Evolutionary conservation across 1,140 invertebrate genomes (phyloP).

Genomic region (Euwallacea fornicatus): DNA sequence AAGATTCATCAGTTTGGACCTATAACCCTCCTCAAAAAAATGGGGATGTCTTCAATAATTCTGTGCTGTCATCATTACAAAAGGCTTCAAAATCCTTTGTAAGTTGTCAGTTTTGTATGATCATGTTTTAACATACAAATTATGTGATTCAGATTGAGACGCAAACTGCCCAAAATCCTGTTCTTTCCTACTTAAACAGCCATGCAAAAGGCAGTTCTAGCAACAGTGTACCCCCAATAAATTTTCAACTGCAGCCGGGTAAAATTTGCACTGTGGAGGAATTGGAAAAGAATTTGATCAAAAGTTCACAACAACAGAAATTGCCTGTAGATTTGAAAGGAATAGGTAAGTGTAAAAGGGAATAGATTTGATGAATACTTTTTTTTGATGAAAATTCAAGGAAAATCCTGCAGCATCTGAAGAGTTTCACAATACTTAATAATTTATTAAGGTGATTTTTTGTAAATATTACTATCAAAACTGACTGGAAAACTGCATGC

Average conservation of each 20-base stretch:
- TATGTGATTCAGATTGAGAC: conserved; percentile 28
- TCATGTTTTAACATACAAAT: not conserved
- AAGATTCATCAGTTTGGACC: conserved; percentile 44
- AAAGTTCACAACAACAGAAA: conserved; percentile 36
- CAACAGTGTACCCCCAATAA: conserved; percentile 3
- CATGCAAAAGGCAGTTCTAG: conserved; percentile 4
- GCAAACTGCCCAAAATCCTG: conserved; percentile 14
- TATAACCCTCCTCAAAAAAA: conserved; percentile 45
- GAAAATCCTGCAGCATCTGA: too few relatives aligned
- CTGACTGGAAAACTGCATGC: not conserved
- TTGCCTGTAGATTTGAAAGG: not conserved
- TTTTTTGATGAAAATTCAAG: not conserved
- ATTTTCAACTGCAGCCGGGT: conserved; percentile 20
- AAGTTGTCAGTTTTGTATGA: conserved; percentile 23
- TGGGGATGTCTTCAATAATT: conserved; percentile 42
- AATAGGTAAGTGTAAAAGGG: not conserved
- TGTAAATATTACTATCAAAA: not conserved
- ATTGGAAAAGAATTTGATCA: conserved; percentile 56
- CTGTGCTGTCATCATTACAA: conserved; percentile 41
- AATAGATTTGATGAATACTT: not conserved
- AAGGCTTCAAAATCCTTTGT: conserved; percentile 46
- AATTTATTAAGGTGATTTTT: not conserved
- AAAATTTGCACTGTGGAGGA: conserved; percentile 61
- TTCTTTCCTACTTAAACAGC: conserved; percentile 19
- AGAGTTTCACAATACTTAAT: too few relatives aligned